Evolutionary conservation across 2,113 vertebrate species (phyloP).

Genomic region (Notarius quadriscutis): DNA sequence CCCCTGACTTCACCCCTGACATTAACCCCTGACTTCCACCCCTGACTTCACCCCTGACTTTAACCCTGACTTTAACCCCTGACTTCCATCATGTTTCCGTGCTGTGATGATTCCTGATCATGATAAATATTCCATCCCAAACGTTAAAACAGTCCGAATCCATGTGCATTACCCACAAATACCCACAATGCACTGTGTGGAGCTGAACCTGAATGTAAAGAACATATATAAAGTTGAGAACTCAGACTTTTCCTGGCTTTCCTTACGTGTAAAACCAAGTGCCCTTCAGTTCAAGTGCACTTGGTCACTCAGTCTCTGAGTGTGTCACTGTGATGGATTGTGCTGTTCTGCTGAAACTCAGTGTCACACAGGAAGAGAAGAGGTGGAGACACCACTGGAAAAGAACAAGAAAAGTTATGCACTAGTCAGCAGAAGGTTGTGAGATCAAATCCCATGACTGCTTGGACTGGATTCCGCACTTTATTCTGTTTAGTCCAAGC

Average conservation of each 20-base stretch:
- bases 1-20: too few species aligned
- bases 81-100: too few species aligned
- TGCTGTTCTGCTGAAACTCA: background rate
- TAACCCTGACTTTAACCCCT: too few species aligned
- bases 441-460: background rate
- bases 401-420: background rate
- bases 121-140: too few species aligned
- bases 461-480: background rate
- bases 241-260: background rate
- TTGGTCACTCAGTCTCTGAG: background rate
- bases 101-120: too few species aligned
- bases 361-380: background rate
- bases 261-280: background rate
- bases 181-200: background rate
- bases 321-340: background rate
- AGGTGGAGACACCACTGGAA: background rate
- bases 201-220: background rate
- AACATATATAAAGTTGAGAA: background rate
- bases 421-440: background rate
- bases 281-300: background rate
- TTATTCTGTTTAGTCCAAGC: background rate
- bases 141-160: too few species aligned
- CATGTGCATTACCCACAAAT: background rate
- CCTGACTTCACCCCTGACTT: too few species aligned
- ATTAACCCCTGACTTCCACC: too few species aligned